Evolutionary conservation across 2,888 invertebrate species (phyloP).

Genomic region (Drosophila infuscata): DNA sequence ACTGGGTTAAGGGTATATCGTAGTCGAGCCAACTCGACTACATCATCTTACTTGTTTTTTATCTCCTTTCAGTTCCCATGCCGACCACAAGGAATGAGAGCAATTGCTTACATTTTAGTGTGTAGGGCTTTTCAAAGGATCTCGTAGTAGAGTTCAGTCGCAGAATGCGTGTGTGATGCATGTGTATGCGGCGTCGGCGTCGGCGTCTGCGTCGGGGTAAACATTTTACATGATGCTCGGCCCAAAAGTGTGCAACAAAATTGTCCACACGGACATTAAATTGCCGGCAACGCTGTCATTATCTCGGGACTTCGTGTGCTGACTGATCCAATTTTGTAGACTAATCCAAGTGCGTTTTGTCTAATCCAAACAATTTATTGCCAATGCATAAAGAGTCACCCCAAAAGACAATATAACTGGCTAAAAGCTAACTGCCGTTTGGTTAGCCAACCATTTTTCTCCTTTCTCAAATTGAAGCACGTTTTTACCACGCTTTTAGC

Average conservation of each 20-base stretch:
- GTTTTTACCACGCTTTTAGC: conserved; percentile 28
- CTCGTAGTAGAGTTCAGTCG: conserved; percentile 3
- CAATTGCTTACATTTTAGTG: not conserved
- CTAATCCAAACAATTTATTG: conserved; percentile 30
- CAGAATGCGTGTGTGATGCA: conserved; percentile 17
- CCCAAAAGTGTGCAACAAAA: conserved; percentile 63
- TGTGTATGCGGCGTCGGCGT: conserved; percentile 20
- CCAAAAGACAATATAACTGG: conserved; percentile 29
- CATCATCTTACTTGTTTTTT: not conserved
- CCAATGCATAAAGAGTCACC: conserved; percentile 33
- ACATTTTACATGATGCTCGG: conserved; percentile 27
- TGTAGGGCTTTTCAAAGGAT: not conserved
- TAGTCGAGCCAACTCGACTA: too few species aligned
- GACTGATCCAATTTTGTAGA: conserved; percentile 2
- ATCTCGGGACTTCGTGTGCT: conserved; percentile 27
- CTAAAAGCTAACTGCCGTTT: conserved; percentile 20
- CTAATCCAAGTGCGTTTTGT: conserved; percentile 38
- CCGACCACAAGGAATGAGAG: not conserved
- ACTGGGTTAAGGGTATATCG: too few species aligned
- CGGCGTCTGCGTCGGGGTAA: conserved; percentile 37
- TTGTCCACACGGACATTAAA: conserved; percentile 42
- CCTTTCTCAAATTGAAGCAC: conserved; percentile 24
- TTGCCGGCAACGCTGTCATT: conserved; percentile 44
- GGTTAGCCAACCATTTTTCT: not conserved
- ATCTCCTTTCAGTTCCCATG: not conserved